Conservation (phyloP, 2,888 invertebrate genomes). For the Ennomos quercinarius region DNA sequence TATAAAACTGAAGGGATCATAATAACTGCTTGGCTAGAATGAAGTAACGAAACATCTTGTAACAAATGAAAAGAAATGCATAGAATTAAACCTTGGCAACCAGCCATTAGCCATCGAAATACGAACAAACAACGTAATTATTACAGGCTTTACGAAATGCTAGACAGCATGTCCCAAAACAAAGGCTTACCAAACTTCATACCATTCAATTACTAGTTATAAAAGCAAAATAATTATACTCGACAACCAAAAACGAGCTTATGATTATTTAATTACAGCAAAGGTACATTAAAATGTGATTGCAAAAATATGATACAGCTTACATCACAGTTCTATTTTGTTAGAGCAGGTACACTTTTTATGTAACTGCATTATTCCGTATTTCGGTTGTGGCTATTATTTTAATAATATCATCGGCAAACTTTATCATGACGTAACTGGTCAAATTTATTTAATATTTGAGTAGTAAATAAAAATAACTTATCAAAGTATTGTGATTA, state of each 20-base stretch:
- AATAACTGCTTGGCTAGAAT: slow-evolving; percentile 7
- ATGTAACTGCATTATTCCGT: slow-evolving; percentile 32
- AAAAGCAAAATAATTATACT: slow-evolving; percentile 41
- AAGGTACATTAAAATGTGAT: slow-evolving; percentile 48
- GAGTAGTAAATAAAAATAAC: slow-evolving; percentile 24
- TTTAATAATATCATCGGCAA: slow-evolving; percentile 53
- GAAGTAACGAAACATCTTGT: slow-evolving; percentile 22
- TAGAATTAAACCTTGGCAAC: slow-evolving; percentile 31
- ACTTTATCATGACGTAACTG: slow-evolving; percentile 33
- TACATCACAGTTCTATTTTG: slow-evolving; percentile 49
- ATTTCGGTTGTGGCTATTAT: slow-evolving; percentile 54
- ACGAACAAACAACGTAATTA: slow-evolving; percentile 32
- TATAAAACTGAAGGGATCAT: slow-evolving; percentile 5
- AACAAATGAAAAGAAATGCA: slow-evolving; percentile 26
- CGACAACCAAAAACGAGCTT: slow-evolving; percentile 41
- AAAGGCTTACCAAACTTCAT: slow-evolving; percentile 29
- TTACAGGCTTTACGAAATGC: slow-evolving; percentile 24
- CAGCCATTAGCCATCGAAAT: slow-evolving; percentile 29
- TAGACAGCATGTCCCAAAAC: slow-evolving; percentile 31
- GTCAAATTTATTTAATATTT: slow-evolving; percentile 23
- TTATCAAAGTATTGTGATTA: slow-evolving; percentile 26
- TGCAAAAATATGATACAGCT: slow-evolving; percentile 55
- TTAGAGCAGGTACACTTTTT: slow-evolving; percentile 32
- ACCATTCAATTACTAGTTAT: slow-evolving; percentile 32
- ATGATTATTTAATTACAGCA: slow-evolving; percentile 49